A percentile compares a stretch with the other conserved stretches of the same genome.
These are phyloP conservation scores for Perodicticus potto DNA, from an alignment of 2,797 vertebrate species.

Conservation along the genomic window DNA sequence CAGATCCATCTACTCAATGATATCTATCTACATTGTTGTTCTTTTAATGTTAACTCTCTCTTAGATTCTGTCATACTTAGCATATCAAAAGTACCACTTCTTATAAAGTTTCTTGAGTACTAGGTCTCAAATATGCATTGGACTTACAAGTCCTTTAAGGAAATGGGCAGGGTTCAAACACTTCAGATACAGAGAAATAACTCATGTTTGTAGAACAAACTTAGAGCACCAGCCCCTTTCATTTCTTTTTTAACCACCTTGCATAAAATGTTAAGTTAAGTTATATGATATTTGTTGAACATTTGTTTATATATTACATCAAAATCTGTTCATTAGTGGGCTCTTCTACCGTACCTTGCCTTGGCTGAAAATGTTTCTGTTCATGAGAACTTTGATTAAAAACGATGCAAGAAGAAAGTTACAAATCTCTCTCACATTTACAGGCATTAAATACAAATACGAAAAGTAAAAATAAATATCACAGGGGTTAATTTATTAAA, in stretches of 20 bases:
- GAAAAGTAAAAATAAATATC: too few relatives aligned
- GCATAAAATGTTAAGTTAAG: neutral
- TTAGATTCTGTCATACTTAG: neutral
- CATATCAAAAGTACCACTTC: neutral
- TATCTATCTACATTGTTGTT: neutral
- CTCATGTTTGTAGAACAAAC: neutral
- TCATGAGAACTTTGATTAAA: slow-evolving; percentile 5
- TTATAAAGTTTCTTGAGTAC: slow-evolving; percentile 8
- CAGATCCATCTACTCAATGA: neutral
- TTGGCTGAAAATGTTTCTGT: neutral
- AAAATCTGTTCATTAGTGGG: slow-evolving; percentile 8
- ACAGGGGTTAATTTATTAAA: too few relatives aligned
- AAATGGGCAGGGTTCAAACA: slow-evolving; percentile 14
- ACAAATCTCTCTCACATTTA: neutral
- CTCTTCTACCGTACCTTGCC: neutral
- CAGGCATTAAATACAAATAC: neutral
- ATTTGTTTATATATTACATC: neutral
- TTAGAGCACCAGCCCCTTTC: neutral
- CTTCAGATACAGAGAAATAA: neutral
- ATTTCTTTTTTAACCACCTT: neutral
- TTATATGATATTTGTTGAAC: neutral
- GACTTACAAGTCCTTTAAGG: neutral
- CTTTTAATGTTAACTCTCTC: neutral
- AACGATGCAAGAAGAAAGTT: neutral
- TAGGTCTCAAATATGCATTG: neutral